Evolutionary conservation across 2,888 invertebrate species (phyloP), one percentile per base, ranked within the genome.

Genomic region (Volucella inflata): DNA sequence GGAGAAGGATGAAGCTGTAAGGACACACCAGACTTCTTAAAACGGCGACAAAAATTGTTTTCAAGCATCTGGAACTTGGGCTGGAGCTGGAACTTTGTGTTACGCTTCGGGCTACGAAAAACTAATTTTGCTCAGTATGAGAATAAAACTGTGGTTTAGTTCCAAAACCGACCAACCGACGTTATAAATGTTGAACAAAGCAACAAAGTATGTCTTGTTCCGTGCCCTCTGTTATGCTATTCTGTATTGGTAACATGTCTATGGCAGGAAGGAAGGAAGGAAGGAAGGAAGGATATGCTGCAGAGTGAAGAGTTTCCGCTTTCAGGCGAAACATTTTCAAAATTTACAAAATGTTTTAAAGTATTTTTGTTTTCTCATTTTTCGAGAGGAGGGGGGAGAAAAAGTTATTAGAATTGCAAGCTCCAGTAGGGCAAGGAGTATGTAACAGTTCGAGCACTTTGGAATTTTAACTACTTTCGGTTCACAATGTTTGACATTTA

Each of bases 111-210:
- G 59, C 51, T 44, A 59, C 36, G 14, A 67, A 55, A 40, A 55
- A 57, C 64, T 57, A 42, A 57, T 67, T 75, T 40, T 59, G 10
- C 67, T 48, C 12, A 30, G n/a, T 16, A 46, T 16, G 16, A 50
- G 64, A 16, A 4, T 4, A n/a, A 77, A 62, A 77, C 16, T 55
- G 77, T 57, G 77, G 68, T 70, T 55, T 21, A 40, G 70, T 64
- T 55, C 16, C 30, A 46, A 62, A 30, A 30, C 30, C 30, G 30
- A 30, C 30, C 30, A 30, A 48, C 53, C 62, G 53, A 46, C 17
- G 46, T 21, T 64, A 77, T 42, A 70, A 67, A 65, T 46, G 50
- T 57, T 64, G 36, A 65, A 65, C 75, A 65, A 48, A 14, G 64
- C 55, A 55, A 16, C 46, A 65, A 46, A 44, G 36, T 55, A 40